Conservation (phyloP, 2,113 vertebrate species). For the Hemiprocne comata region DNA sequence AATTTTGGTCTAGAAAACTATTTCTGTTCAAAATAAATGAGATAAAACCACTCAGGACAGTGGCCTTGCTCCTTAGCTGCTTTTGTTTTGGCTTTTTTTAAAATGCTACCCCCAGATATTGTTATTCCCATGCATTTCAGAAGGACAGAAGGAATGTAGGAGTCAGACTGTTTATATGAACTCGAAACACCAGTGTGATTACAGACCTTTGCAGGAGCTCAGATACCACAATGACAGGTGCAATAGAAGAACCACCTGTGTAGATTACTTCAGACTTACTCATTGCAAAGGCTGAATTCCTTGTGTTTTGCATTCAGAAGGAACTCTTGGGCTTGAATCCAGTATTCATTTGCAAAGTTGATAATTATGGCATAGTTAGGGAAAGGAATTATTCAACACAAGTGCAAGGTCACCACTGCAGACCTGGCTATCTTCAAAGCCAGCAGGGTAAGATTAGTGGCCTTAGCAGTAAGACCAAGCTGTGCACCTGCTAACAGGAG, state of each 20-base stretch:
- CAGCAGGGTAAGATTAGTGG: background rate
- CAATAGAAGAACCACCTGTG: conserved; percentile 35
- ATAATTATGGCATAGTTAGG: conserved; percentile 23
- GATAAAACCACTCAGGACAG: background rate
- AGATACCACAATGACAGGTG: conserved; percentile 3
- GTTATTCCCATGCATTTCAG: background rate
- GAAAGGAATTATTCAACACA: conserved; percentile 47
- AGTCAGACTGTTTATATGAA: background rate
- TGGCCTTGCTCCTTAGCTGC: background rate
- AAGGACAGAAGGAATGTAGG: background rate
- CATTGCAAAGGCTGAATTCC: background rate
- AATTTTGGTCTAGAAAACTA: background rate
- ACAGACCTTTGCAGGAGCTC: background rate
- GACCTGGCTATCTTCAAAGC: background rate
- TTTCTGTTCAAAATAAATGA: background rate
- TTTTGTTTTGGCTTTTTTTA: background rate
- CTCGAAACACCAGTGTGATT: background rate
- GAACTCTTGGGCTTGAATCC: background rate
- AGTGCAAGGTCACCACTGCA: conserved; percentile 2
- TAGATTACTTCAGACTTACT: background rate
- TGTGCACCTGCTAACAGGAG: conserved; percentile 23
- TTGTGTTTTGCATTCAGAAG: background rate
- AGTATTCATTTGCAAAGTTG: conserved; percentile 32
- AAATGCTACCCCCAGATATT: background rate
- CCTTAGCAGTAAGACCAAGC: background rate